Evolutionary conservation across 2,113 vertebrate genomes (phyloP).

Genomic region (Papio anubis): DNA sequence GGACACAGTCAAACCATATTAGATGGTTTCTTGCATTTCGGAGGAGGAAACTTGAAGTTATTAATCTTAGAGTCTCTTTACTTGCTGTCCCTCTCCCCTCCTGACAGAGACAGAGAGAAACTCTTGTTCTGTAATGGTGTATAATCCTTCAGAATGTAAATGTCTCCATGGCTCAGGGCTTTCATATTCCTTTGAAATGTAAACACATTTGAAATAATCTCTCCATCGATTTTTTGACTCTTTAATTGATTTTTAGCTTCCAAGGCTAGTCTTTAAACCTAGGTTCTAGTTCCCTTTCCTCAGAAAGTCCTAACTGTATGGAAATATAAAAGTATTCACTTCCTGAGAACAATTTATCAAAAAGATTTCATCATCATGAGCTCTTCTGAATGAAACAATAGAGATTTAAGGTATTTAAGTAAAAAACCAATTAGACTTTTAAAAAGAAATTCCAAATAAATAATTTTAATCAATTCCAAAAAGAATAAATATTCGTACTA

Average conservation of each 20-base stretch:
- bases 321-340: neutral
- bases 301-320: neutral
- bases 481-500: neutral
- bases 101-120: neutral
- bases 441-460: neutral
- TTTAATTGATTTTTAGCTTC: neutral
- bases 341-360: neutral
- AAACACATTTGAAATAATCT: neutral
- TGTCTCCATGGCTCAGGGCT: no score
- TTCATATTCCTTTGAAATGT: neutral
- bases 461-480: neutral
- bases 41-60: neutral
- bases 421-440: neutral
- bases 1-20: no score
- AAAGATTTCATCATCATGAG: neutral
- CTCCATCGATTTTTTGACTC: neutral
- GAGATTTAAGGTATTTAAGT: neutral
- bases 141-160: neutral
- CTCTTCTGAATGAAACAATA: neutral
- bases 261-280: neutral
- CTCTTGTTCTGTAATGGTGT: fast-evolving
- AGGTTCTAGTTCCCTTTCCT: neutral
- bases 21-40: no score
- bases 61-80: neutral
- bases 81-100: neutral